Base-by-base conservation (phyloP, 2,888 invertebrate genomes). In the Caenorhabditis virilis region DNA sequence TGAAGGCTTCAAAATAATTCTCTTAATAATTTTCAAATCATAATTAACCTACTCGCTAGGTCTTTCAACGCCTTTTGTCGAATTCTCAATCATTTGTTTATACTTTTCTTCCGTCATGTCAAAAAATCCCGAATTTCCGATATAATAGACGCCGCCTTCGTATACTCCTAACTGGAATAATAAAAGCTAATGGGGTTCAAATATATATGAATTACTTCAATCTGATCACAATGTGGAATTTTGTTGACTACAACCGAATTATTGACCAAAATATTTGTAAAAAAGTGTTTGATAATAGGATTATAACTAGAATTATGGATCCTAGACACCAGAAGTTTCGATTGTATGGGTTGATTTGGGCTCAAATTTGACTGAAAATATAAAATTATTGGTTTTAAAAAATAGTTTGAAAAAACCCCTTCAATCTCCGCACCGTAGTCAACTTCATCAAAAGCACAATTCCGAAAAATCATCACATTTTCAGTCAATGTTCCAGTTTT, bases 391-490 rank as follows among this genome's bases (percentile, higher is more conserved):
- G n/a, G n/a, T n/a, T n/a, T n/a, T n/a, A n/a, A n/a, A n/a, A n/a
- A n/a, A n/a, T n/a, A n/a, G n/a, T n/a, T n/a, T n/a, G n/a, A n/a
- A n/a, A n/a, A n/a, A n/a, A n/a, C 22, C 50, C 13, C 30, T 6
- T 13, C 42, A 1, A 38, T 55, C 7, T 59, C 52, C 2, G 35
- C 62, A 20, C 69, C 66, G 52, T 69, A 67, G 54, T 72, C 72
- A 1, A 53, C 54, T 1, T 61, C 62, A 55, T 72, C 72, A 7
- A 72, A 57, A 6, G 72, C 65, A 36, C 95, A 95, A 45, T 91
- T 88, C 56, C 92, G 89, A 85, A 97, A 97, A 81, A 94, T 88
- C 95, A 97, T 97, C 69, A 92, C 91, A 85, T 97, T 97, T 85
- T 97, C 95, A 0, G 97, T 97, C 60, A 97, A 86, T 2, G 97